Evolutionary conservation across 1,140 invertebrate species (phyloP), one percentile per base, ranked within the genome.

Genomic region (Heliconius himera): DNA sequence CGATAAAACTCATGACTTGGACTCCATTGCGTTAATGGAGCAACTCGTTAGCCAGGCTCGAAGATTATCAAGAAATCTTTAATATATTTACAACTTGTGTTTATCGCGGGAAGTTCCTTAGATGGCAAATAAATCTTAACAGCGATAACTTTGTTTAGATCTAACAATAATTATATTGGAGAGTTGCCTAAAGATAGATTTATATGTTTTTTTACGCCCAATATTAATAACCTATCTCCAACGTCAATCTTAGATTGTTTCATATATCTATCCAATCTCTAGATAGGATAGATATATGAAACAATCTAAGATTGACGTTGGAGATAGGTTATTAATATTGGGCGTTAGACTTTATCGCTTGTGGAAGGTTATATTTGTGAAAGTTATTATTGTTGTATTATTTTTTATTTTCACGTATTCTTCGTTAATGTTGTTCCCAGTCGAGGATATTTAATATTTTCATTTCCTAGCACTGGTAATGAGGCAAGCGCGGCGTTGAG

Each of bases 11-110:
- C 72, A 46, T 82, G 72, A 80, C 82, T 89, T 88, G 81, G 11
- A 73, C 81, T 72, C 4, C 16, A 66, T 29, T 81, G 70, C 84
- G 84, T 89, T 91, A 91, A 91, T 91, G 87, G 85, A 81, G 74
- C 75, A 80, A 87, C 86, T 91, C 89, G 88, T 91, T 91, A 91
- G 87, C 83, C 82, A 81, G 81, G 83, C 76, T 78, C 81, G 88
- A 90, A 91, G 88, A 91, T 89, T 89, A 91, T 89, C 89, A 81
- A 84, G 83, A 85, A 84, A 87, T 88, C 84, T 87, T 82, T 85
- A 87, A 89, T 87, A 84, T 88, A 85, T 88, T 87, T 90, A 88
- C 84, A 85, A 87, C 79, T 84, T 84, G 46, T 78, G 54, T 60
- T 51, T 74, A 70, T 29, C 3, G 66, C 60, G 36, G 60, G 60